These are phyloP conservation scores for Phlogophora meticulosa DNA, from an alignment of 2,888 invertebrate genomes.

Conservation along the genomic window DNA sequence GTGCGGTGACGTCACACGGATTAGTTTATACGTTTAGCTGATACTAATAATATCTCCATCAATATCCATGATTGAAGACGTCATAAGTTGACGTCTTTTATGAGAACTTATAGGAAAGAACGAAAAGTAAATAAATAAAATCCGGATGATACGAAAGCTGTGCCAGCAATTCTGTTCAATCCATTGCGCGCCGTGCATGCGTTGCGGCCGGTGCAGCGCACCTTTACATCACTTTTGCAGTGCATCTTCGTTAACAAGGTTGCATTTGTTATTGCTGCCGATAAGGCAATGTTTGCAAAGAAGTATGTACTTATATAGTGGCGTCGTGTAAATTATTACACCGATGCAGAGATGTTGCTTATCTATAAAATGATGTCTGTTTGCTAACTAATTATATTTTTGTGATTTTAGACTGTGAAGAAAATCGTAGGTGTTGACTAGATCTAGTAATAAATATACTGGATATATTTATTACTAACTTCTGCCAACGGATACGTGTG, in stretches of 20 bases:
- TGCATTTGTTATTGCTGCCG: not conserved
- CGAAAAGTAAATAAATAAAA: no score
- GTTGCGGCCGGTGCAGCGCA: no score
- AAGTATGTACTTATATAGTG: not conserved
- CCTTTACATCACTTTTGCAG: no score
- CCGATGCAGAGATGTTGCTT: not conserved
- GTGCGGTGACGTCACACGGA: no score
- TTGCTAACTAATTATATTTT: conserved; percentile 17
- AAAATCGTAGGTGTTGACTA: conserved; percentile 3
- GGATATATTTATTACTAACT: conserved; percentile 47
- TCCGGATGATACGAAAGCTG: no score
- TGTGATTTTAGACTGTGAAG: not conserved
- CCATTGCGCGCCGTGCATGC: no score
- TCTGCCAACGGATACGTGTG: not conserved
- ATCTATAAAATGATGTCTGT: not conserved
- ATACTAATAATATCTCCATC: no score
- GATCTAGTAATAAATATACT: conserved; percentile 48
- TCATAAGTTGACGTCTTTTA: no score
- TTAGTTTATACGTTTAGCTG: no score
- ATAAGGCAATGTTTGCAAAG: not conserved
- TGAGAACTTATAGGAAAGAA: no score
- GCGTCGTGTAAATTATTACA: not conserved
- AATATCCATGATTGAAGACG: no score
- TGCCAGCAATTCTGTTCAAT: no score
- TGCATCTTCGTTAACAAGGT: not conserved